Percentiles rank a stretch among this genome's conserved stretches.
phyloP scores from a whole-genome alignment of 2,113 vertebrate species.

The Numenius arquata region DNA sequence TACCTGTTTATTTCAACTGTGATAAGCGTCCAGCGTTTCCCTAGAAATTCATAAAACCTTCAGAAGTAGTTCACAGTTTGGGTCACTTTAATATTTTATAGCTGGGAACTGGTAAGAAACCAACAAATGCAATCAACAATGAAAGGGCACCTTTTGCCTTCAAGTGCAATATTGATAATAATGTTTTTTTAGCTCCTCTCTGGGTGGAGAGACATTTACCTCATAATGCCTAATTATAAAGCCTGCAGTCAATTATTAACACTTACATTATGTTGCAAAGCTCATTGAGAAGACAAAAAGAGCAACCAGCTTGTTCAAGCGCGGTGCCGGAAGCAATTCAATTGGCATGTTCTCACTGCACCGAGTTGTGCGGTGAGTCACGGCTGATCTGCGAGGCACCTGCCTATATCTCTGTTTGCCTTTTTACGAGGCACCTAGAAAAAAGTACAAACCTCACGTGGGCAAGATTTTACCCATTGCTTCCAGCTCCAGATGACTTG shows the following conservation, averaged over 20 bases:
- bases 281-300: constrained; percentile 51
- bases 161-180: background rate
- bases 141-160: background rate
- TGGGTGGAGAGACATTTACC: constrained; percentile 43
- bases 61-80: background rate
- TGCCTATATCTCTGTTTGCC: background rate
- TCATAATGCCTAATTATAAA: constrained; percentile 57
- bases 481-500: background rate
- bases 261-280: constrained; percentile 56
- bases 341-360: constrained; percentile 17
- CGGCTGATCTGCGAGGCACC: background rate
- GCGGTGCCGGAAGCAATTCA: constrained; percentile 44
- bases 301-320: constrained; percentile 27
- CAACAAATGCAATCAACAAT: background rate
- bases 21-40: background rate
- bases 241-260: constrained; percentile 46
- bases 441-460: background rate
- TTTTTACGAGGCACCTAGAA: background rate
- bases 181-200: constrained; percentile 22
- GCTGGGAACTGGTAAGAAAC: background rate
- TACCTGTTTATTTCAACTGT: background rate
- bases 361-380: constrained; percentile 5
- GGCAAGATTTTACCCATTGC: background rate
- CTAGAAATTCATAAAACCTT: background rate
- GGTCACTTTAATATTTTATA: background rate